Evolutionary conservation across 2,888 invertebrate genomes (phyloP), one percentile per base, ranked within the genome.

Genomic region (Hesperia comma): DNA sequence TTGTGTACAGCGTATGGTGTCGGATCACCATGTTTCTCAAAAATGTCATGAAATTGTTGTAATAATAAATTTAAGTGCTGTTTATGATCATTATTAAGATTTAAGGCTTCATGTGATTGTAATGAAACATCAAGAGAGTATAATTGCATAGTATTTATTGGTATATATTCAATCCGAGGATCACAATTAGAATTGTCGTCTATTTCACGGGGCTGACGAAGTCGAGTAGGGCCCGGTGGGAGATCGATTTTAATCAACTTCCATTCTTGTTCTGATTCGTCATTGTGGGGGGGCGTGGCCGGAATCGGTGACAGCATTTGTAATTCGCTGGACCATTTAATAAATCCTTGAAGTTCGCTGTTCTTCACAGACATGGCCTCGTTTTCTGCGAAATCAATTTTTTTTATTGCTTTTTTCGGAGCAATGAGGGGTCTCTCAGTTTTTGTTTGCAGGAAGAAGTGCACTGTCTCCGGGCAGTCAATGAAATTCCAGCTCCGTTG

Each of bases 401-500:
- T 17, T 17, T 19, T 49, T 4, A 15, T 15, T 2, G 49, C 49
- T 40, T 56, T 62, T 10, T 10, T 46, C 37, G 43, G 55, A 33
- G n/a, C 17, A 54, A 33, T 33, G 4, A 33, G 4, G 15, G 5
- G 17, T 46, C 40, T 8, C 15, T 55, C 19, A 5, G 4, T 32
- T 26, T 2, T 21, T 6, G 51, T 37, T 53, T 14, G 15, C 32
- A 67, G 7, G 4, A 32, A 19, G 3, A 54, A n/a, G 1, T 12
- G n/a, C n/a, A n/a, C n/a, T 10, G 12, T 8, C 0, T 49, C 12
- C 4, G 68, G 70, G 1, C 67, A 40, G 10, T 72, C 69, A 1
- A 70, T 68, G 15, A 72, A 75, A 6, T 68, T 32, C 72, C 72
- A 74, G 2, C 21, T 40, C 1, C 62, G 26, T 41, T 74, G 74